Evolutionary conservation across 1,140 invertebrate genomes (phyloP), one percentile per base, ranked within the genome.

Genomic region (Prorops nasuta): DNA sequence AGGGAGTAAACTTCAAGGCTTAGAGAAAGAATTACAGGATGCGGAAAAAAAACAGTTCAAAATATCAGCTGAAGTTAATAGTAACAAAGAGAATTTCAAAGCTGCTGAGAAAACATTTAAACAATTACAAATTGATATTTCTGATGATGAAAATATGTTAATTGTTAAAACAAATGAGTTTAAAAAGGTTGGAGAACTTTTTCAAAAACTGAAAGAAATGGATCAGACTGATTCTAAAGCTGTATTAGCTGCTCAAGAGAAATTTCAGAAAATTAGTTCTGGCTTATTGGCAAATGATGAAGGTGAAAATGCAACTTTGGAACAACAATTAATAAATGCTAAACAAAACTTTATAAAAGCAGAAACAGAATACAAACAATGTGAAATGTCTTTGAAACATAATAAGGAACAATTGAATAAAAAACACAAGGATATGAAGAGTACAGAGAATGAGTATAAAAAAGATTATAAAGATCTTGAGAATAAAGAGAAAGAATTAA

Each of bases 271-370:
- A 44, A 84, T 95, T 6, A 91, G 84, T 67, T 81, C 88, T 17
- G 94, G 94, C 17, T 75, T 91, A 37, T 84, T 93, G 21, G 83
- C 86, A 18, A 88, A 85, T 47, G 87, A 88, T n/a, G 85, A 86
- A 60, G 92, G 93, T 12, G 82, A 88, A 69, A 86, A 86, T 46
- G 84, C 89, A n/a, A 93, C 93, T 3, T 77, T 97, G 15, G 88
- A 92, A 68, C 91, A 96, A 56, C 92, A 96, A 67, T 77, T 96
- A 1, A 94, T 94, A 61, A 83, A 79, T 68, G 88, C 89, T 0
- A 89, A 91, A 61, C 83, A 87, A 60, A 84, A 83, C 43, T 82
- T 88, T 6, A 85, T 86, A 14, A 83, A 87, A 57, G 87, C 90
- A 1, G 86, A 89, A 60, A 95, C 92, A 0, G 87, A 90, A 38